A percentile compares a stretch with the other conserved stretches of the same genome.
Evolutionary conservation across 2,113 vertebrate species (phyloP).

Genomic region (Pao palembangensis): DNA sequence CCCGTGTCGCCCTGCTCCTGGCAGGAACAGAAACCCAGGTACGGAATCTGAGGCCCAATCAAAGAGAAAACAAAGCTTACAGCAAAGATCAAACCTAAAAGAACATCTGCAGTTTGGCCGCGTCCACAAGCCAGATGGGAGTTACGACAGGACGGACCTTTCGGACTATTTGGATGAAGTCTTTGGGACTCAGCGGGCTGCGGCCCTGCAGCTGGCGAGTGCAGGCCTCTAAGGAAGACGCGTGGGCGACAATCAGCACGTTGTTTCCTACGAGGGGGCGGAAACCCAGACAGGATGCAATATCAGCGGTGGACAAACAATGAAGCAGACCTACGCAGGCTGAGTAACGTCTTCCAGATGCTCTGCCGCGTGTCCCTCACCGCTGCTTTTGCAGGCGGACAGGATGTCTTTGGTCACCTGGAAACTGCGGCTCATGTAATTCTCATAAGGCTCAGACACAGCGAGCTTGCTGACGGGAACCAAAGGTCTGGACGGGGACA

Average conservation of each 20-base stretch:
- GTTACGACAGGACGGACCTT: slow-evolving; percentile 76
- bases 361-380: slow-evolving; percentile 56
- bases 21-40: slow-evolving; percentile 91
- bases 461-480: slow-evolving; percentile 87
- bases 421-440: slow-evolving; percentile 90
- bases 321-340: slow-evolving; percentile 5
- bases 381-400: slow-evolving; percentile 88
- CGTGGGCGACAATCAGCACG: slow-evolving; percentile 94
- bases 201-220: slow-evolving; percentile 94
- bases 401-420: slow-evolving; percentile 96
- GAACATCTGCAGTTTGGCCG: not conserved
- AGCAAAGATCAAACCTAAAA: too few relatives aligned
- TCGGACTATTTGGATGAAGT: slow-evolving; percentile 94
- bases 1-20: slow-evolving; percentile 91
- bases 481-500: slow-evolving; percentile 82
- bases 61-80: not conserved
- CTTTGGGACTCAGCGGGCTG: slow-evolving; percentile 88
- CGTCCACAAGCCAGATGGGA: not conserved
- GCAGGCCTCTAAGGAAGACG: slow-evolving; percentile 93
- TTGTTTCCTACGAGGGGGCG: slow-evolving; percentile 79
- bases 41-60: slow-evolving; percentile 81
- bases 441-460: slow-evolving; percentile 90
- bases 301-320: slow-evolving; percentile 19
- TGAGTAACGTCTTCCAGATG: not conserved
- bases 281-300: slow-evolving; percentile 17